Evolutionary conservation across 2,797 vertebrate species (phyloP).

Genomic region (Avahi laniger): DNA sequence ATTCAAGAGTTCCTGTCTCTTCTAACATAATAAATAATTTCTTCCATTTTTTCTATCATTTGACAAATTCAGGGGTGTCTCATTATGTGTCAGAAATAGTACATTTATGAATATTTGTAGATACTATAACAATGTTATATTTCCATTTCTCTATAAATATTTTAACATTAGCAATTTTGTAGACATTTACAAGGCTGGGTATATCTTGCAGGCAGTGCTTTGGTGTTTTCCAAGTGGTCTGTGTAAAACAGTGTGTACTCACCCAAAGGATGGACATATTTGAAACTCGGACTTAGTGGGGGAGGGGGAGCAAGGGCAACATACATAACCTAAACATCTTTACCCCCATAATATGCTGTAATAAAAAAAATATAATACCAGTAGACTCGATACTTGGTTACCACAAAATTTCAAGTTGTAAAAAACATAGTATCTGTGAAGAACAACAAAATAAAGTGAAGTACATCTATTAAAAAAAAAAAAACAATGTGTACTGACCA

Average conservation of each 20-base stretch:
- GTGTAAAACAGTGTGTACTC: background rate
- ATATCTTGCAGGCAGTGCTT: background rate
- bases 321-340: no score
- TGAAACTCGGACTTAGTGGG: no score
- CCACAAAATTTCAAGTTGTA: background rate
- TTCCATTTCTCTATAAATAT: background rate
- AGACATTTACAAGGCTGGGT: no score
- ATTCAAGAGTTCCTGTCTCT: background rate
- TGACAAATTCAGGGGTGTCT: background rate
- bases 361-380: no score
- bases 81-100: background rate
- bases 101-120: background rate
- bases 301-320: no score
- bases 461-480: no score
- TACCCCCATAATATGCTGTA: no score
- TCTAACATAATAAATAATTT: background rate
- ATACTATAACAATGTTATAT: no score
- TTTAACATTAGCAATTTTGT: background rate
- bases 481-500: no score
- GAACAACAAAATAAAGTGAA: background rate
- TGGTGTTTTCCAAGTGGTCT: background rate
- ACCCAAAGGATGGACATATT: no score
- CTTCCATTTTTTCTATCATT: background rate
- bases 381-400: background rate
- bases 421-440: background rate